Conservation (phyloP, 30 jellyfish, hydroid and myxozoan genomes). For the Cassiopea xamachana region DNA sequence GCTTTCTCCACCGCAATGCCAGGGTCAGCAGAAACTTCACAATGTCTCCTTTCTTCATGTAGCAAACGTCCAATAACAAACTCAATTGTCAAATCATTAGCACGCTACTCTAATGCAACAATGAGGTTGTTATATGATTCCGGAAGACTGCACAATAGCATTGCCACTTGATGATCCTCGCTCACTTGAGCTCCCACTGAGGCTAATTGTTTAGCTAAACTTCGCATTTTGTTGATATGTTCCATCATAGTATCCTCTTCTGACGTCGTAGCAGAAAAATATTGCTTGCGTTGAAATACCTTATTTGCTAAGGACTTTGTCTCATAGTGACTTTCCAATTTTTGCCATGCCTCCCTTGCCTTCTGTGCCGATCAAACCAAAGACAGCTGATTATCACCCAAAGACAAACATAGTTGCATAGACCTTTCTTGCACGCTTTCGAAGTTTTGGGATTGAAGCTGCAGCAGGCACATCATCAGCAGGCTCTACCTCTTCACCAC, state of each 20-base stretch:
- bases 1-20: not conserved
- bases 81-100: not conserved
- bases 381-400: conserved; percentile 37
- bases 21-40: not conserved
- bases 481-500: conserved; percentile 56
- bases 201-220: conserved; percentile 21
- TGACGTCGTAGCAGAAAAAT: conserved; percentile 30
- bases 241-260: conserved; percentile 31
- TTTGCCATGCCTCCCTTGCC: conserved; percentile 61
- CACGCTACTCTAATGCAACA: not conserved
- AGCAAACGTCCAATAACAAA: not conserved
- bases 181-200: not conserved
- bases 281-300: conserved; percentile 11
- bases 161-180: conserved; percentile 7
- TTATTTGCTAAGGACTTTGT: conserved; percentile 31
- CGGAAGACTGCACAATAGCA: conserved; percentile 1
- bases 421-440: conserved; percentile 25
- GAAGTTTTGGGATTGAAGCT: not conserved
- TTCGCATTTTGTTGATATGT: conserved; percentile 7
- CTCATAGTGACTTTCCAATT: conserved; percentile 37
- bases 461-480: conserved; percentile 2
- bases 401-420: conserved; percentile 50
- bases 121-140: conserved; percentile 10
- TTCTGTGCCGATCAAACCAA: conserved; percentile 27
- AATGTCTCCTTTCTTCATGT: conserved; percentile 4